These are phyloP conservation scores for Nemurella pictetii DNA, from an alignment of 2,888 invertebrate genomes.

Conservation along the genomic window DNA sequence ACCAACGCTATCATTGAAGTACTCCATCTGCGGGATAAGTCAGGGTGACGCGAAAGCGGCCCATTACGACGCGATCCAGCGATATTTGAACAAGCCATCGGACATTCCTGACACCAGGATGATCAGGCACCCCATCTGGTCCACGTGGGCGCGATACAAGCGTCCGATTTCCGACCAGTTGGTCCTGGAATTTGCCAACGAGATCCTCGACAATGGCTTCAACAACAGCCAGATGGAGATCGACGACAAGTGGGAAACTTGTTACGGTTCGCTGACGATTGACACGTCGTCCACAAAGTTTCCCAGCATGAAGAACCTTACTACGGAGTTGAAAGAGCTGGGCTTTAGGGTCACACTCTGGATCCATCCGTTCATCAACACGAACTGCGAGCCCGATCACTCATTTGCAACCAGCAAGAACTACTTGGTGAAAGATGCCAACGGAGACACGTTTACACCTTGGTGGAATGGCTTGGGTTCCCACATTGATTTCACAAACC, in stretches of 20 bases:
- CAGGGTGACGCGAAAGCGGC: constrained; percentile 34
- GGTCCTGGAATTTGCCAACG: constrained; percentile 67
- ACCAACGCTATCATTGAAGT: constrained; percentile 19
- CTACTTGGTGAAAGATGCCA: constrained; percentile 56
- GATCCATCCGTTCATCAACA: constrained; percentile 86
- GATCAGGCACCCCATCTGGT: constrained; percentile 83
- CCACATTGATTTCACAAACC: constrained; percentile 74
- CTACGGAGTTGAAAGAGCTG: constrained; percentile 55
- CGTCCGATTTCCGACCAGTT: constrained; percentile 65
- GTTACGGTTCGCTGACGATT: constrained; percentile 80
- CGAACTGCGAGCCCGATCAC: constrained; percentile 64
- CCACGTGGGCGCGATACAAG: constrained; percentile 81
- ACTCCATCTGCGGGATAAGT: constrained; percentile 27
- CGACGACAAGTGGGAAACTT: constrained; percentile 85
- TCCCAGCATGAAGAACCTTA: constrained; percentile 65
- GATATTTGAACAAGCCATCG: constrained; percentile 65
- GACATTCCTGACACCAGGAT: constrained; percentile 68
- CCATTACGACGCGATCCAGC: constrained; percentile 44
- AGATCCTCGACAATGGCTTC: constrained; percentile 67
- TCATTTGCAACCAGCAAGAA: constrained; percentile 60
- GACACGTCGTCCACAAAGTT: constrained; percentile 63
- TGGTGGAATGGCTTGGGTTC: constrained; percentile 62
- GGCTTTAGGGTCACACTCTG: constrained; percentile 77
- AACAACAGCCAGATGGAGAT: constrained; percentile 79
- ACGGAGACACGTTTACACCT: constrained; percentile 48